These are phyloP conservation scores for Bombus confusus DNA, from an alignment of 1,140 invertebrate species.

Conservation along the genomic window DNA sequence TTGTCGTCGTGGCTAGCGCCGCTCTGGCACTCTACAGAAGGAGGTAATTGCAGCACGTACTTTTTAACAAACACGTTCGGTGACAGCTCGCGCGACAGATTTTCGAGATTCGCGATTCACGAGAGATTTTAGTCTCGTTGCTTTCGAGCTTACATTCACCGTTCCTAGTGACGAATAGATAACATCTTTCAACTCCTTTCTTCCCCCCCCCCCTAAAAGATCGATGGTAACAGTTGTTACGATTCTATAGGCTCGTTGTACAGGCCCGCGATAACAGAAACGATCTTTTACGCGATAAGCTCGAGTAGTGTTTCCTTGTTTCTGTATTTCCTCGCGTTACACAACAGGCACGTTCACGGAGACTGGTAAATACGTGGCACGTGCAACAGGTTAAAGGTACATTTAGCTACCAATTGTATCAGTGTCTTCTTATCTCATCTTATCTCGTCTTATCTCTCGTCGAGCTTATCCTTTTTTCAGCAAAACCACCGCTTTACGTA, in stretches of 20 bases:
- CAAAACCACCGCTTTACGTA: no score
- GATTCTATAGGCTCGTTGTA: background rate
- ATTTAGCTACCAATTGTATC: constrained; percentile 54
- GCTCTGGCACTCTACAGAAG: constrained; percentile 72
- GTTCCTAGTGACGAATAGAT: background rate
- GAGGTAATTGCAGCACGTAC: constrained; percentile 66
- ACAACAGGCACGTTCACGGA: constrained; percentile 23
- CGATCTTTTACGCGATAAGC: background rate
- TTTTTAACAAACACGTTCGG: constrained; percentile 17
- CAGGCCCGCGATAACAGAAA: background rate
- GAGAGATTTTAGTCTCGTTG: background rate
- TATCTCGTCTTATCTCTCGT: constrained; percentile 1
- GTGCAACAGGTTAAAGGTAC: constrained; percentile 62
- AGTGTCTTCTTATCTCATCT: constrained; percentile 33
- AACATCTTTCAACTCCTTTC: background rate
- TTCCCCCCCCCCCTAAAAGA: background rate
- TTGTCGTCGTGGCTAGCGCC: constrained; percentile 72
- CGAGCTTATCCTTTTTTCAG: constrained; percentile 20
- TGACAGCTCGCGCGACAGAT: no score
- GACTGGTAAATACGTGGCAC: constrained; percentile 37
- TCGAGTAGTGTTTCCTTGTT: constrained; percentile 4
- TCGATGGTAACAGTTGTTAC: background rate
- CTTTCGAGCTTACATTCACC: background rate
- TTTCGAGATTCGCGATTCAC: no score
- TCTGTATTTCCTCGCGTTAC: constrained; percentile 28